phyloP scores from a whole-genome alignment of 2,888 invertebrate species.

The Ectropis crepuscularia region DNA sequence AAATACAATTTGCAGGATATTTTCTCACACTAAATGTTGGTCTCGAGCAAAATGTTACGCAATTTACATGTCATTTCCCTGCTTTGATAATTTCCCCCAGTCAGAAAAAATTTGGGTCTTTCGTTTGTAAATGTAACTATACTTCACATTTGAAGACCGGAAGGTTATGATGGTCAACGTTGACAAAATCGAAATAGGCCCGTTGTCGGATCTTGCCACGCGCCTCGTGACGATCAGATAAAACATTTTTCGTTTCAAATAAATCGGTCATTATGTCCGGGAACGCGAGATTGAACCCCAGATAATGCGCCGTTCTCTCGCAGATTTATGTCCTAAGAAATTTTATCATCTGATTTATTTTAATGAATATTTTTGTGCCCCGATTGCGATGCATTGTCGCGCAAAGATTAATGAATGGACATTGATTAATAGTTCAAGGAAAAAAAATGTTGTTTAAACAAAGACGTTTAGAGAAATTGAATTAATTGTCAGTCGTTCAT shows the following conservation, averaged over 20 bases:
- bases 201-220: conserved; percentile 41
- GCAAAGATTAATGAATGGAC: conserved; percentile 33
- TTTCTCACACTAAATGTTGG: too few relatives aligned
- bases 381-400: conserved; percentile 34
- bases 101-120: not conserved
- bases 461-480: conserved; percentile 11
- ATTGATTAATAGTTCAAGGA: conserved; percentile 30
- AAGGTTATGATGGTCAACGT: conserved; percentile 31
- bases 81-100: conserved; percentile 16
- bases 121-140: conserved; percentile 22
- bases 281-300: conserved; percentile 51
- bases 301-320: conserved; percentile 59
- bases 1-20: too few relatives aligned
- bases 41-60: too few relatives aligned
- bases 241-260: conserved; percentile 67
- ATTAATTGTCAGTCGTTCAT: conserved; percentile 16
- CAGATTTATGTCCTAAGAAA: conserved; percentile 53
- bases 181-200: conserved; percentile 30
- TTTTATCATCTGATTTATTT: conserved; percentile 51
- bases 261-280: conserved; percentile 68
- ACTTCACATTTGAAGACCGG: conserved; percentile 9
- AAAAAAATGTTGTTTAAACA: conserved; percentile 11
- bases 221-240: conserved; percentile 53
- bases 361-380: conserved; percentile 40
- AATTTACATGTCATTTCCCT: not conserved